A percentile compares a stretch with the other conserved stretches of the same genome.
These are phyloP conservation scores for Salpingus planirostris DNA, from an alignment of 2,888 invertebrate species.

Conservation along the genomic window DNA sequence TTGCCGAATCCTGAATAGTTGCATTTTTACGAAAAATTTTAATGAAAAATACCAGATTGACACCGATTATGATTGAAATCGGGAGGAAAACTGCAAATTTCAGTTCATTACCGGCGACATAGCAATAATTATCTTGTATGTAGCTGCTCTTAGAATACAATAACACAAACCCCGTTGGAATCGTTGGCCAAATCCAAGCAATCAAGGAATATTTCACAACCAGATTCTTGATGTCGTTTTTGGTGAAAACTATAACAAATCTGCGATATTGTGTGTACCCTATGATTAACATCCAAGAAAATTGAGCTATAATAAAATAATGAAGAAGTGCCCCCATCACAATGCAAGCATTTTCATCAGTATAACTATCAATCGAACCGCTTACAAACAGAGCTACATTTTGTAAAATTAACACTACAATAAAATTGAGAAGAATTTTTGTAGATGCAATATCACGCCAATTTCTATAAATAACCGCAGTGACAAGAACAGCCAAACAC, in stretches of 20 bases:
- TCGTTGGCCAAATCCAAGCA: constrained; percentile 50
- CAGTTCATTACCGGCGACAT: constrained; percentile 44
- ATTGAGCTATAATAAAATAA: constrained; percentile 54
- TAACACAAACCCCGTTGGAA: constrained; percentile 43
- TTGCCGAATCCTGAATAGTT: background rate
- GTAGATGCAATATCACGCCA: constrained; percentile 52
- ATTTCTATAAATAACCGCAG: constrained; percentile 45
- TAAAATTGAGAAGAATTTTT: constrained; percentile 47
- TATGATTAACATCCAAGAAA: constrained; percentile 61
- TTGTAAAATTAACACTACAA: constrained; percentile 41
- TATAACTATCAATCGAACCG: constrained; percentile 36
- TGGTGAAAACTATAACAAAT: constrained; percentile 52
- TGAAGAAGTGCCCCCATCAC: constrained; percentile 49
- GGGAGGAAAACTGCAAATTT: constrained; percentile 47
- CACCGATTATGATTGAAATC: constrained; percentile 17
- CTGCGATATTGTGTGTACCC: constrained; percentile 54
- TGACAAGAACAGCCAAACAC: constrained; percentile 40
- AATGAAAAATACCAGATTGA: too few relatives aligned
- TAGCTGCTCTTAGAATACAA: constrained; percentile 41
- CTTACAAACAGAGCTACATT: constrained; percentile 39
- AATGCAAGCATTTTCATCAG: constrained; percentile 43
- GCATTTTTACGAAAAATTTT: background rate
- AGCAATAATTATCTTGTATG: constrained; percentile 41
- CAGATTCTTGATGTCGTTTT: constrained; percentile 48
- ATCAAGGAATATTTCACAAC: constrained; percentile 50